These are phyloP conservation scores for Odocoileus virginianus DNA, from an alignment of 2,113 vertebrate genomes.

Conservation along the genomic window DNA sequence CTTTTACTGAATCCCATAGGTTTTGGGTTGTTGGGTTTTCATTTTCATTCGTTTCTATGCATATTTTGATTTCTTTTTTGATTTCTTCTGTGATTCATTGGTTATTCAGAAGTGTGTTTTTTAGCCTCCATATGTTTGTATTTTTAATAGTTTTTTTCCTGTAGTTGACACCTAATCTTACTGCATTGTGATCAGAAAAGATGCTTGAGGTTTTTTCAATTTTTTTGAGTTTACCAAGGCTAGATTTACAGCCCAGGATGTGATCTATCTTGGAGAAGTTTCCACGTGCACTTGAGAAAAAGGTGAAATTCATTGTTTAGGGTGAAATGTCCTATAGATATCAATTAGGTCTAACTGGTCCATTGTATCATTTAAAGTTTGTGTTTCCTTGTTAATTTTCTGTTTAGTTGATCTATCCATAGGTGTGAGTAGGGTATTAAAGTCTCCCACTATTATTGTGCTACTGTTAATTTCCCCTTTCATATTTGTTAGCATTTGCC, in stretches of 20 bases:
- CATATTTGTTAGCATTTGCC: neutral
- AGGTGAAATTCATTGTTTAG: neutral
- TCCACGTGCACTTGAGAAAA: neutral
- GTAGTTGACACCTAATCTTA: neutral
- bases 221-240: neutral
- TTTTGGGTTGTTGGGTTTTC: neutral
- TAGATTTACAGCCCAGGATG: neutral
- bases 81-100: neutral
- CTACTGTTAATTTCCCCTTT: neutral
- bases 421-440: neutral
- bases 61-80: neutral
- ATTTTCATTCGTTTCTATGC: neutral
- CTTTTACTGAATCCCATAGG: neutral
- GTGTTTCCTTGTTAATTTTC: neutral
- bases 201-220: neutral
- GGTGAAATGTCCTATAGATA: neutral
- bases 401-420: neutral
- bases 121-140: neutral
- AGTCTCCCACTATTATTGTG: neutral
- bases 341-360: neutral
- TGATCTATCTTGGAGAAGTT: neutral
- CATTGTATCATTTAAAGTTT: neutral
- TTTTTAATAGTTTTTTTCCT: neutral
- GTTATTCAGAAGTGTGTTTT: neutral
- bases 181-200: neutral